Evolutionary conservation across 2,888 invertebrate species (phyloP).

Genomic region (Invenusta paracnida): DNA sequence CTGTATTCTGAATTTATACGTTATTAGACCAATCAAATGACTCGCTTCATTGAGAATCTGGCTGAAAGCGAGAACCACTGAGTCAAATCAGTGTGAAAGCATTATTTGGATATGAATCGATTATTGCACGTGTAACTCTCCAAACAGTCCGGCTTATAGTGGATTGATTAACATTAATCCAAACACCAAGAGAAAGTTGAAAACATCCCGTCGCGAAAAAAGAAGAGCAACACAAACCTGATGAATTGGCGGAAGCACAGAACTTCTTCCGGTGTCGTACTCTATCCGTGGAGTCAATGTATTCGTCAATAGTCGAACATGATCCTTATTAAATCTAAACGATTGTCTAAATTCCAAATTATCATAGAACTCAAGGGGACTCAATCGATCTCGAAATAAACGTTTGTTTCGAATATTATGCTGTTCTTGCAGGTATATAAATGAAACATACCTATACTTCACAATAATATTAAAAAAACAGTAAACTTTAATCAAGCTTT

Average conservation of each 20-base stretch:
- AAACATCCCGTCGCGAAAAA: not conserved
- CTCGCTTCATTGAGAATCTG: no score
- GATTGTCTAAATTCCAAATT: not conserved
- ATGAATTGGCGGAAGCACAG: not conserved
- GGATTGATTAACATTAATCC: conserved; percentile 6
- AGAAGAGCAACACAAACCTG: conserved; percentile 1
- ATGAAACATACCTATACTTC: no score
- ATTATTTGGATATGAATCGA: no score
- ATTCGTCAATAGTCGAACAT: not conserved
- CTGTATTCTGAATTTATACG: no score
- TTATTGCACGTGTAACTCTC: no score
- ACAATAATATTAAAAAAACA: not conserved
- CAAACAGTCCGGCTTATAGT: not conserved
- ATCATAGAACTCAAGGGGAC: not conserved
- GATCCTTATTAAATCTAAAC: not conserved
- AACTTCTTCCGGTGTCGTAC: not conserved
- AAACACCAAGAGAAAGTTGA: conserved; percentile 3
- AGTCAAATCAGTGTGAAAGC: no score
- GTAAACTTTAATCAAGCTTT: no score
- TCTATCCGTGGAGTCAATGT: not conserved
- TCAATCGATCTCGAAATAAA: not conserved
- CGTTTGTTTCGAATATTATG: not conserved
- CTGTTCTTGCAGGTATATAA: not conserved
- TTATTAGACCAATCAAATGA: no score
- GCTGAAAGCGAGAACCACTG: no score